Conservation (phyloP, 1,140 invertebrate genomes). For the Euura lappo region DNA sequence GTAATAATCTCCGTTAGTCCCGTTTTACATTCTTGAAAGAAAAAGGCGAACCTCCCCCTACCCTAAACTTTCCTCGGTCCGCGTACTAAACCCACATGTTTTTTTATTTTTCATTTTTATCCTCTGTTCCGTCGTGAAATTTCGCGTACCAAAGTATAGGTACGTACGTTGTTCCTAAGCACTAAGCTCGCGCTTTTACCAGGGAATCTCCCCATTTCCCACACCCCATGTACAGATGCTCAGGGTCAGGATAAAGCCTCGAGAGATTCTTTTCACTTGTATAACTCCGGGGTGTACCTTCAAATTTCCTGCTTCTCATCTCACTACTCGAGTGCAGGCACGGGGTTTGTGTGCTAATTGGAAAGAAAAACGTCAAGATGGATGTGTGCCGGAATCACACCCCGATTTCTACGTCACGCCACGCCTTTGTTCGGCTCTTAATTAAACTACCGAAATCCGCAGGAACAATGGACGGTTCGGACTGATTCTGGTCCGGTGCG, state of each 20-base stretch:
- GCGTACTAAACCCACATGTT: neutral
- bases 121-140: neutral
- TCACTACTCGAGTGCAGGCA: too few species aligned
- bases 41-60: neutral
- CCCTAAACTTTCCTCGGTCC: neutral
- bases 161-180: too few species aligned
- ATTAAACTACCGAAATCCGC: slow-evolving; percentile 11
- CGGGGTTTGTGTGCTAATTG: neutral
- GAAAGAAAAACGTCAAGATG: neutral
- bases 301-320: too few species aligned
- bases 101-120: neutral
- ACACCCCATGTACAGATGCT: too few species aligned
- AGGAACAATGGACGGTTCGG: slow-evolving; percentile 9
- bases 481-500: neutral
- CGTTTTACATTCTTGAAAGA: neutral
- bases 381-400: slow-evolving; percentile 2
- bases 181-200: too few species aligned
- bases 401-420: slow-evolving; percentile 3
- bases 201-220: too few species aligned
- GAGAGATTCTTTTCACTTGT: too few species aligned
- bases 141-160: too few species aligned
- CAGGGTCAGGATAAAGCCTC: too few species aligned
- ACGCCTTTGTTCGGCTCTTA: slow-evolving; percentile 11
- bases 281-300: too few species aligned
- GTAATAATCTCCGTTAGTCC: neutral